phyloP scores from a whole-genome alignment of 2,797 vertebrate genomes.

The Tragelaphus eurycerus region DNA sequence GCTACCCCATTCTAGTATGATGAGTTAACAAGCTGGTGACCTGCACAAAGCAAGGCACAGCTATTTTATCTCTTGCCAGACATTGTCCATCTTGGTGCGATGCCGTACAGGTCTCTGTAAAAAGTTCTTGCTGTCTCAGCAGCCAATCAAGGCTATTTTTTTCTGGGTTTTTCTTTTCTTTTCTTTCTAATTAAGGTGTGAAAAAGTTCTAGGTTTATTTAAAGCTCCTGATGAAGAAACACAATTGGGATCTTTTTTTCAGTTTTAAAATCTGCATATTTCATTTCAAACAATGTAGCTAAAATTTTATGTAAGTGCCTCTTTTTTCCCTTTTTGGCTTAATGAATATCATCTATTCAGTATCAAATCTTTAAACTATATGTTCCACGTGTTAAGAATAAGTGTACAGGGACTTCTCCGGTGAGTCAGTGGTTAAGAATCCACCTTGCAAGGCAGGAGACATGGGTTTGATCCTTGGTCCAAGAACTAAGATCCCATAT shows the following conservation, averaged over 20 bases:
- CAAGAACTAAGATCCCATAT: background rate
- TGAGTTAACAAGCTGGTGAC: conserved; percentile 90
- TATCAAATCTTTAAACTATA: background rate
- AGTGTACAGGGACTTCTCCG: rapidly evolving
- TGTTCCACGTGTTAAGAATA: background rate
- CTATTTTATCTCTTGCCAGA: conserved; percentile 90
- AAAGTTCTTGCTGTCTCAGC: conserved; percentile 92
- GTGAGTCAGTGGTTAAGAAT: background rate
- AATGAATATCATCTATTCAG: background rate
- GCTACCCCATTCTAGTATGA: conserved; percentile 90
- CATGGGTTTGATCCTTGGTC: background rate
- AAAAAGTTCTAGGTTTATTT: background rate
- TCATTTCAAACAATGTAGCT: background rate
- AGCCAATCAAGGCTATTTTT: conserved; percentile 85
- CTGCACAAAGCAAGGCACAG: conserved; percentile 88
- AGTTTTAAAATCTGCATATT: background rate
- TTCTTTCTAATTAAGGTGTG: background rate
- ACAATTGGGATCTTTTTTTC: background rate
- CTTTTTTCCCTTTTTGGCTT: background rate
- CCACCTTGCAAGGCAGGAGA: background rate
- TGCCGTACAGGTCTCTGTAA: conserved; percentile 90
- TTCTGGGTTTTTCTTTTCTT: background rate
- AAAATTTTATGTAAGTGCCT: background rate
- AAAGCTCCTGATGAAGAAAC: background rate
- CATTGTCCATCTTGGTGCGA: conserved; percentile 80